Conservation (phyloP, 1,140 invertebrate species). For the Sminthurides bifidus region DNA sequence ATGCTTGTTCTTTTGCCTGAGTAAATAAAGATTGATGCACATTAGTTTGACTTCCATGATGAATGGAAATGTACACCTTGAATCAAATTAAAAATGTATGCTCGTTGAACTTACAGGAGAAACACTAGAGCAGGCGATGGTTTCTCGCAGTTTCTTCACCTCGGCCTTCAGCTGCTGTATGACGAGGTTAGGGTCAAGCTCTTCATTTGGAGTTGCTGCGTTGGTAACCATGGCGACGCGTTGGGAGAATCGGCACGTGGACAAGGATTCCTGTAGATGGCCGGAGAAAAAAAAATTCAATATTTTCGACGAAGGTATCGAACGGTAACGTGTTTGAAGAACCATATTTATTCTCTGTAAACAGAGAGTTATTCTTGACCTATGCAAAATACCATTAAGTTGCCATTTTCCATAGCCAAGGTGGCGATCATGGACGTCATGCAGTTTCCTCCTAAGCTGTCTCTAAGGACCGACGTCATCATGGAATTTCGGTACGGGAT, state of each 20-base stretch:
- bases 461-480: conserved; percentile 50
- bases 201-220: conserved; percentile 44
- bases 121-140: conserved; percentile 14
- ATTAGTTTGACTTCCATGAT: not conserved
- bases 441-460: conserved; percentile 54
- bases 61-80: not conserved
- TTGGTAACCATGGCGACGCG: conserved; percentile 51
- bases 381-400: conserved; percentile 34
- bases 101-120: conserved; percentile 5
- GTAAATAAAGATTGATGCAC: not conserved
- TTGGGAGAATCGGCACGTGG: conserved; percentile 54
- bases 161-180: conserved; percentile 41
- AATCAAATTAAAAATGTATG: not conserved
- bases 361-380: conserved; percentile 34
- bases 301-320: no score
- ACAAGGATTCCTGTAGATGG: conserved; percentile 46
- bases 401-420: conserved; percentile 43
- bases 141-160: conserved; percentile 35
- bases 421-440: conserved; percentile 55
- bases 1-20: conserved; percentile 12
- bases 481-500: conserved; percentile 54
- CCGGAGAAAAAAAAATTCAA: no score
- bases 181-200: conserved; percentile 43
- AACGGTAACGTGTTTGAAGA: not conserved
- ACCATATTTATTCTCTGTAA: not conserved